Evolutionary conservation across 2,113 vertebrate genomes (phyloP).

Genomic region (Aleadryas rufinucha): DNA sequence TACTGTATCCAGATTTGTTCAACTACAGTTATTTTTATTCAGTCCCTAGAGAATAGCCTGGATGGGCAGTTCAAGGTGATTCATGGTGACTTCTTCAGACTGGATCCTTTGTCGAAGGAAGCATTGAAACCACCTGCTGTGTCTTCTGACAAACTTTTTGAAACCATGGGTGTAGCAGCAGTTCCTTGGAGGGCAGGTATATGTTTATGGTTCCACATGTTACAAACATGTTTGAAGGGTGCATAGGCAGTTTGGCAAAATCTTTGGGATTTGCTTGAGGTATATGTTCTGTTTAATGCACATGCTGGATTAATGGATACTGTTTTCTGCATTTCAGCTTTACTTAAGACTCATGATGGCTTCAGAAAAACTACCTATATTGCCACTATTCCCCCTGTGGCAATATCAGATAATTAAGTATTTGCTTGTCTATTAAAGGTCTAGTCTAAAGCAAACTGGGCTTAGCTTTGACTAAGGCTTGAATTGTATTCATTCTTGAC

Average conservation of each 20-base stretch:
- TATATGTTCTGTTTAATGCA: not conserved
- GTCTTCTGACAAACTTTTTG: constrained; percentile 80
- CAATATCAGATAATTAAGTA: not conserved
- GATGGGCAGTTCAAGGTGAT: constrained; percentile 82
- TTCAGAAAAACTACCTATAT: not conserved
- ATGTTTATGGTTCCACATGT: not conserved
- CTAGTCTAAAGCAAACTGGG: not conserved
- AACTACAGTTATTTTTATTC: constrained; percentile 6
- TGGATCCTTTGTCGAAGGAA: constrained; percentile 76
- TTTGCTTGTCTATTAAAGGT: not conserved
- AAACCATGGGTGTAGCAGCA: constrained; percentile 78
- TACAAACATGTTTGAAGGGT: not conserved
- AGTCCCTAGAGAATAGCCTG: constrained; percentile 77
- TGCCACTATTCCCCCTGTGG: too few relatives aligned
- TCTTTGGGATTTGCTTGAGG: not conserved
- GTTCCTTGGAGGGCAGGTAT: constrained; percentile 81
- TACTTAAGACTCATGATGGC: not conserved
- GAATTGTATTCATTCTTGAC: not conserved
- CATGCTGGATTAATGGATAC: not conserved
- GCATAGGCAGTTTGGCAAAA: not conserved
- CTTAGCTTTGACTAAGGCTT: not conserved
- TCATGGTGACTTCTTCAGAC: constrained; percentile 86
- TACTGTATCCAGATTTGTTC: not conserved
- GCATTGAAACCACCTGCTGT: constrained; percentile 70
- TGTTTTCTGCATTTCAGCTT: not conserved